Conservation (phyloP, 2,113 vertebrate genomes). For the Lanius collurio region DNA sequence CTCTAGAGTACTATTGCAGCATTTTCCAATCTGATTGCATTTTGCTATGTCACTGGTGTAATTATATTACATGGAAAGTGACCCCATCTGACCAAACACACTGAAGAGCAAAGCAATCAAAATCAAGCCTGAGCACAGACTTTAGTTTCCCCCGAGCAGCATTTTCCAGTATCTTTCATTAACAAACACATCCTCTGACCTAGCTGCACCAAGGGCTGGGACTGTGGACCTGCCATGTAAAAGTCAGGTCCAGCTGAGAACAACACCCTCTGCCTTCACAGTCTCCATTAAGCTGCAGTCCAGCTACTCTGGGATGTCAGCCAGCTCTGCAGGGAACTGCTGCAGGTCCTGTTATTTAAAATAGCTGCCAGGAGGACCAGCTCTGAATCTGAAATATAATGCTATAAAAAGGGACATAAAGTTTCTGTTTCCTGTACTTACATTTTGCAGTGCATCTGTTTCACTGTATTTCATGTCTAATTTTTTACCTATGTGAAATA, state of each 20-base stretch:
- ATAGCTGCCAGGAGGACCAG: conserved; percentile 5
- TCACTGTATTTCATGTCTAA: neutral
- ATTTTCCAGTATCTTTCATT: conserved; percentile 15
- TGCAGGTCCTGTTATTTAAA: conserved; percentile 29
- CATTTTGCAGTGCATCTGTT: neutral
- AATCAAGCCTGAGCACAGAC: neutral
- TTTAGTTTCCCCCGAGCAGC: neutral
- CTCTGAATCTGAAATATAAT: conserved; percentile 18
- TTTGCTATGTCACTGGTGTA: neutral
- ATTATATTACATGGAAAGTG: neutral
- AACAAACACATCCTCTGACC: neutral
- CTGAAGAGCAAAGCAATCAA: conserved; percentile 18
- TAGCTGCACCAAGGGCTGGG: neutral
- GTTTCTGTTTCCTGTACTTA: neutral
- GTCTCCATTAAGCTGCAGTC: neutral
- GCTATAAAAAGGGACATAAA: conserved; percentile 4
- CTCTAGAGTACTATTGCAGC: neutral
- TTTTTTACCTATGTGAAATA: neutral
- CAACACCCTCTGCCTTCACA: neutral
- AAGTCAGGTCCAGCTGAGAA: neutral
- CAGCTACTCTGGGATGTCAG: conserved; percentile 11
- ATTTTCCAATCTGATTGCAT: neutral
- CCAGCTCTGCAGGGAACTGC: conserved; percentile 17
- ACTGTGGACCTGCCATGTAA: neutral
- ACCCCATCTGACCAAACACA: neutral